A percentile compares a stretch with the other conserved stretches of the same genome.
These are phyloP conservation scores for Nephrotoma guestfalica DNA, from an alignment of 2,888 invertebrate genomes.

Conservation along the genomic window DNA sequence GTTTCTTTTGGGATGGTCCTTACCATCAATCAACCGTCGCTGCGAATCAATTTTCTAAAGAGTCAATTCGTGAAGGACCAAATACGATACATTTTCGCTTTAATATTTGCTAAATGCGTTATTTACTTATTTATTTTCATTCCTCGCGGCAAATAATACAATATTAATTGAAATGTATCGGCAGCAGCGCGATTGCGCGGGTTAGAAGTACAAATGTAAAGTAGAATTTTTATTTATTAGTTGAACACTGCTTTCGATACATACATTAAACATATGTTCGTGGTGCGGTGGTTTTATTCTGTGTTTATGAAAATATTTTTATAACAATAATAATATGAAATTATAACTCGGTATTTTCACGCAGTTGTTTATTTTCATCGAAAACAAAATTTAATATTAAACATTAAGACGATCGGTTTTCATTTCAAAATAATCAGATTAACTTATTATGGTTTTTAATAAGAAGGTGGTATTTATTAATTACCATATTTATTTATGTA, in stretches of 20 bases:
- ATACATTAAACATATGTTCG: not conserved
- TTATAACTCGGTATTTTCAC: not conserved
- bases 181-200: not conserved
- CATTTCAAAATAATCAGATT: not conserved
- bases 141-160: too few relatives aligned
- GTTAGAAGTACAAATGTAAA: not conserved
- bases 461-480: not conserved
- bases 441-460: not conserved
- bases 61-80: too few relatives aligned
- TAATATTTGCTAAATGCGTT: too few relatives aligned
- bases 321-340: not conserved
- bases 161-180: not conserved
- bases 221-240: not conserved
- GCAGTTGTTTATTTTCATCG: not conserved
- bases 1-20: too few relatives aligned
- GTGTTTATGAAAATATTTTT: not conserved
- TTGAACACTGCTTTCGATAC: not conserved
- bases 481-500: not conserved
- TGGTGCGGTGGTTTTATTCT: not conserved
- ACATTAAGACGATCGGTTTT: not conserved
- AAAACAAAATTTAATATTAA: not conserved
- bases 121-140: too few relatives aligned
- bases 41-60: too few relatives aligned
- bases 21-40: too few relatives aligned
- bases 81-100: too few relatives aligned